Base-by-base conservation (phyloP, 2,797 vertebrate species). In the Saxicola maurus region DNA sequence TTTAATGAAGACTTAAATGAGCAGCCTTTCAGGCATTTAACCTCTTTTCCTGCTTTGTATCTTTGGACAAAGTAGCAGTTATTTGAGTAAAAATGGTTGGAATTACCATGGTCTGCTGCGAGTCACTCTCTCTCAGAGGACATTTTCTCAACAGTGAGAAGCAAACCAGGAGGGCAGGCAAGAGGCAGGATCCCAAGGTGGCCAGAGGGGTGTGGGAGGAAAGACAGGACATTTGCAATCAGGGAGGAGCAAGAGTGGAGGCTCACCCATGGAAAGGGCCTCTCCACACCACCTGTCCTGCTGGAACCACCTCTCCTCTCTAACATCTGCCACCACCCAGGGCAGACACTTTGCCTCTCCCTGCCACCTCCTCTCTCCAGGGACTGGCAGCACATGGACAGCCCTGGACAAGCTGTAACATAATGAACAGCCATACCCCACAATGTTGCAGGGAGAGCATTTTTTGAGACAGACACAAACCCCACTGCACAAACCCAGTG, bases 251-350 rank as follows among this genome's bases (percentile, higher is more conserved):
- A 38, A 12, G 64, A 86, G 30, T 30, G 11, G 33, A 77, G 18
- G 43, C 27, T 48, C 17, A 57, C 48, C 49, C 53, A 20, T 6
- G 14, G 35, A 23, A 77, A 83, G 19, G 46, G 30, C 9, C 31
- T 51, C 55, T 48, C 37, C 5, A 2, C 2, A 46, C 51, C 1
- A 0, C 28, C 27, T 10, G 17, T 60, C 37, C 61, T 64, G 15
- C 28, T 45, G 42, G 42, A 17, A 89, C 16, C 51, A 77, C 25
- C 8, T 83, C 35, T 82, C 6, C 48, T 61, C 60, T 8, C 13
- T 11, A 37, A 16, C 49, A 66, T 23, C 45, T 73, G 27, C n/a
- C 0, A 0, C 20, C 18, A 31, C 11, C 23, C 4, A 2, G 28
- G 19, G 6, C 35, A 64, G 37, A 24, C 30, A 40, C 40, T 28